A percentile compares a stretch with the other conserved stretches of the same genome.
Conservation (phyloP, 92 coral and sea anemone species). For the Virgularia gustaviana region DNA sequence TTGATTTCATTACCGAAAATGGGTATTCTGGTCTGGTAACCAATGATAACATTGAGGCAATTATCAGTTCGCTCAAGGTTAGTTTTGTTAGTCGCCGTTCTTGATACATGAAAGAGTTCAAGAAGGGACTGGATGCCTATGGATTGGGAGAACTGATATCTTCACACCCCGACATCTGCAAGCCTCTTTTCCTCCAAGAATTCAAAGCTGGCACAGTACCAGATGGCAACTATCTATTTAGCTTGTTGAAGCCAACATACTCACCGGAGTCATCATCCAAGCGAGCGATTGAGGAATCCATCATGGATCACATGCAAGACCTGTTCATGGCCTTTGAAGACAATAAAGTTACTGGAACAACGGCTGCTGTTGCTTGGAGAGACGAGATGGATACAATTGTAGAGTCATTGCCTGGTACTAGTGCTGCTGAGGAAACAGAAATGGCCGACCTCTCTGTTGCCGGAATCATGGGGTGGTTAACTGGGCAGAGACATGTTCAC, state of each 20-base stretch:
- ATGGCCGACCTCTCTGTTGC: conserved; percentile 20
- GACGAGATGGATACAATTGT: not conserved
- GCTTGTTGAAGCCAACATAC: conserved; percentile 30
- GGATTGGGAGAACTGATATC: conserved; percentile 44
- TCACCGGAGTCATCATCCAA: conserved; percentile 35
- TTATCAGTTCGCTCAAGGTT: conserved; percentile 43
- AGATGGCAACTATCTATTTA: conserved; percentile 32
- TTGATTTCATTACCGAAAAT: conserved; percentile 29
- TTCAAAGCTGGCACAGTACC: conserved; percentile 27
- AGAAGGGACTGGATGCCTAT: conserved; percentile 29
- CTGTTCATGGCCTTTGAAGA: conserved; percentile 38
- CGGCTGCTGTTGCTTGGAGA: conserved; percentile 34
- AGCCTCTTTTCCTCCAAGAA: conserved; percentile 36
- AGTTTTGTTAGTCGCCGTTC: conserved; percentile 44
- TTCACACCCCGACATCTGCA: conserved; percentile 36
- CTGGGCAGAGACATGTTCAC: conserved; percentile 12
- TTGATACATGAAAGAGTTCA: conserved; percentile 44
- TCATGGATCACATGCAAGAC: conserved; percentile 45
- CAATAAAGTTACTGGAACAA: conserved; percentile 7
- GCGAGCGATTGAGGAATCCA: conserved; percentile 28
- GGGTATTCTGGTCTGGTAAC: conserved; percentile 33
- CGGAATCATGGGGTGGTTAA: conserved; percentile 28
- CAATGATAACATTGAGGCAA: conserved; percentile 28
- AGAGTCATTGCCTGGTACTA: not conserved
- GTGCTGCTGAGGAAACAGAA: not conserved